Evolutionary conservation across 2,113 vertebrate species (phyloP).

Genomic region (Saccopteryx leptura): DNA sequence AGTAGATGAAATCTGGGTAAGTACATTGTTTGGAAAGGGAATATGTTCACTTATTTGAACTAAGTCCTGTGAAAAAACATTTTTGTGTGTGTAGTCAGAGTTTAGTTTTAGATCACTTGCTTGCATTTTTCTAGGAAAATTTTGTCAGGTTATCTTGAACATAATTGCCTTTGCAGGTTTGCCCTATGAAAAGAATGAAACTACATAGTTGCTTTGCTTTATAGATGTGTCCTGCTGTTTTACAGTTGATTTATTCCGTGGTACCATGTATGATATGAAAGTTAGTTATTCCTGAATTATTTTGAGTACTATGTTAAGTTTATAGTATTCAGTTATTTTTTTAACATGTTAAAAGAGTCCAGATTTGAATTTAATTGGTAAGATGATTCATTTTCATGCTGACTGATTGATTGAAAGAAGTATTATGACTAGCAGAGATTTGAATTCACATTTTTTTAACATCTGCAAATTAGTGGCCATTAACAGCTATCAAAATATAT

Average conservation of each 20-base stretch:
- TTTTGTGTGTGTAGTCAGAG: not conserved
- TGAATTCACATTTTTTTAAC: conserved; percentile 16
- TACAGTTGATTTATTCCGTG: not conserved
- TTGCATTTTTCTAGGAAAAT: conserved; percentile 65
- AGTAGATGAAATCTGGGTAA: conserved; percentile 38
- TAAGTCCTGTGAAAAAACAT: not conserved
- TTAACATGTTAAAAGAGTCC: conserved; percentile 15
- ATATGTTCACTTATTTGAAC: not conserved
- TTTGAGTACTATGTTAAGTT: not conserved
- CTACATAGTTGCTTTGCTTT: not conserved
- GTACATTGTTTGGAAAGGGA: not conserved
- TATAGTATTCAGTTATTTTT: not conserved
- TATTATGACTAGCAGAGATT: not conserved
- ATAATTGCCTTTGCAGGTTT: not conserved
- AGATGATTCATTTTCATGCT: conserved; percentile 29
- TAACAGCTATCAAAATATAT: not conserved
- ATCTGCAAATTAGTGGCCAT: not conserved
- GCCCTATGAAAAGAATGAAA: not conserved
- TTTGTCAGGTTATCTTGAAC: conserved; percentile 44
- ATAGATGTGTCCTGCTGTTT: conserved; percentile 18
- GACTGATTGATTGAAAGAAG: conserved; percentile 36
- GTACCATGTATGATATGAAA: not conserved
- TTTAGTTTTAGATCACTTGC: conserved; percentile 57
- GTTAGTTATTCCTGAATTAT: not conserved
- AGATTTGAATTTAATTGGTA: conserved; percentile 14